Percentiles rank a stretch among this genome's conserved stretches.
phyloP scores from a whole-genome alignment of 2,113 vertebrate species.

The Ibidorhyncha struthersii region DNA sequence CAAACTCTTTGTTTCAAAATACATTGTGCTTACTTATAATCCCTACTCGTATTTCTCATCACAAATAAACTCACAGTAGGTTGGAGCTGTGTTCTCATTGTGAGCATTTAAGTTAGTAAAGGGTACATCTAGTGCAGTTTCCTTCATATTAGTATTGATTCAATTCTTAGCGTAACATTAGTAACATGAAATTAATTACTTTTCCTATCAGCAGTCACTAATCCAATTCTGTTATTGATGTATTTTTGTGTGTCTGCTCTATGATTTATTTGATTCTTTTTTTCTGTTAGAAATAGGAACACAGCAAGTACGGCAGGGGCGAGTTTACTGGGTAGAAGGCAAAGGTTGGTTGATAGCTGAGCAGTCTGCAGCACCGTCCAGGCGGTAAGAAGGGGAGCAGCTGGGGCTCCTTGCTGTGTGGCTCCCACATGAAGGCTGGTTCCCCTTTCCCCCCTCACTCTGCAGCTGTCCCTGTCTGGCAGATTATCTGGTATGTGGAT shows the following conservation, averaged over 20 bases:
- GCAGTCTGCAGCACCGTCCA: neutral
- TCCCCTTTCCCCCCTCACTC: neutral
- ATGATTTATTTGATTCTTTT: neutral
- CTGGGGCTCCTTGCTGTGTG: neutral
- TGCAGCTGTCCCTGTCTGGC: neutral
- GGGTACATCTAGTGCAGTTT: neutral
- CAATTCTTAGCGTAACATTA: neutral
- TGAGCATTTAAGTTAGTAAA: neutral
- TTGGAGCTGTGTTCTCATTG: neutral
- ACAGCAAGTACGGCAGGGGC: rapidly evolving
- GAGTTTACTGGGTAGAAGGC: neutral
- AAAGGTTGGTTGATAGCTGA: neutral
- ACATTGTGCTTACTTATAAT: neutral
- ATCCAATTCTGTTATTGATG: neutral
- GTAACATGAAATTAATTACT: constrained; percentile 14
- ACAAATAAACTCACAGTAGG: neutral
- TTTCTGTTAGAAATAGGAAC: neutral
- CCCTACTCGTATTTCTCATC: neutral
- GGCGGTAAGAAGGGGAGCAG: neutral
- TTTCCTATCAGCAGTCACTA: neutral
- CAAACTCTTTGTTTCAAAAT: neutral
- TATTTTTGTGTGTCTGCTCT: neutral
- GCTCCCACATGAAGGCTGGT: neutral
- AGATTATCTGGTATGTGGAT: neutral
- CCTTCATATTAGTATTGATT: neutral